Conservation (phyloP, 2,888 invertebrate genomes). For the Cordilura impudica region DNA sequence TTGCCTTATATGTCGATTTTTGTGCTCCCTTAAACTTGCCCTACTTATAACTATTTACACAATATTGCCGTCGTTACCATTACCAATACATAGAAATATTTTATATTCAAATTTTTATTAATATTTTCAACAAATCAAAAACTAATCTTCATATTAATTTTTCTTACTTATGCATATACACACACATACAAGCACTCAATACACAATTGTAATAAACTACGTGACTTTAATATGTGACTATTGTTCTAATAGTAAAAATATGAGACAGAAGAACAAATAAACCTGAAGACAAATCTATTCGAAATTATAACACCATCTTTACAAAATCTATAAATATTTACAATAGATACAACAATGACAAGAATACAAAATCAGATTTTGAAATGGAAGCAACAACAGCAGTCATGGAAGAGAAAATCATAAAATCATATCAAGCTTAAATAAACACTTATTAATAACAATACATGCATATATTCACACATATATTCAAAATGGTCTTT, state of each 20-base stretch:
- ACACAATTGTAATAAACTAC: slow-evolving; percentile 59
- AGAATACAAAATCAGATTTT: slow-evolving; percentile 46
- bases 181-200: slow-evolving; percentile 7
- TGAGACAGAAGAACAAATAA: not conserved
- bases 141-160: slow-evolving; percentile 28
- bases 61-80: too few relatives aligned
- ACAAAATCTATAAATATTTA: slow-evolving; percentile 57
- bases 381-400: not conserved
- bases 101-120: not conserved
- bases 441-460: slow-evolving; percentile 56
- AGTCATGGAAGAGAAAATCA: not conserved
- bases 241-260: slow-evolving; percentile 10
- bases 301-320: slow-evolving; percentile 36
- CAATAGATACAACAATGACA: slow-evolving; percentile 30
- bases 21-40: too few relatives aligned
- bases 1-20: too few relatives aligned
- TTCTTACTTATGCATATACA: not conserved
- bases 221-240: slow-evolving; percentile 43
- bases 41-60: too few relatives aligned
- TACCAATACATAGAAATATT: too few relatives aligned
- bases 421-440: slow-evolving; percentile 37
- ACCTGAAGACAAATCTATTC: not conserved
- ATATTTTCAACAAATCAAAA: slow-evolving; percentile 11
- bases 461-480: slow-evolving; percentile 8
- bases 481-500: not conserved